Evolutionary conservation across 2,113 vertebrate species (phyloP), one percentile per base, ranked within the genome.

Genomic region (Dunckerocampus dactyliophorus): DNA sequence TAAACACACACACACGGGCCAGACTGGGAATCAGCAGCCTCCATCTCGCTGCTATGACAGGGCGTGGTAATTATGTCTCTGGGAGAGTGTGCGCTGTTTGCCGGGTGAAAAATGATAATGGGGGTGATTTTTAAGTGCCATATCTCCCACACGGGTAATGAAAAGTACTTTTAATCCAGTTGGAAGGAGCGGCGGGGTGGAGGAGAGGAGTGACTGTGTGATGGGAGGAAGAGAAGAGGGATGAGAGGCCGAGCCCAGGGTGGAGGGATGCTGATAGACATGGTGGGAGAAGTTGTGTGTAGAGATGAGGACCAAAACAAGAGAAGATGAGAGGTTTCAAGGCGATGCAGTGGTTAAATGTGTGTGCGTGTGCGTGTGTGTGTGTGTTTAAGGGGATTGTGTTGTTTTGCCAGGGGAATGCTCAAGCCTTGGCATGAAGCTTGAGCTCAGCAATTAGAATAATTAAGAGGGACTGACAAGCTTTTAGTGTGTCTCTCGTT

Each of bases 131-230:
- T 88, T 88, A 89, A 89, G 87, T 89, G 87, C 87, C 84, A 86
- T 88, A 88, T 88, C 83, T 89, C 83, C 84, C 57, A 80, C 84
- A 75, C 74, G 80, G 81, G 86, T 89, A 89, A 89, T 89, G 86
- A 88, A 89, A 88, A 89, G 86, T 89, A 89, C 87, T 89, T 89
- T 88, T 89, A 89, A 89, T 89, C 87, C 87, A 80, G 84, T 86
- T 82, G 75, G 78, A 77, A 86, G 84, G 82, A 86, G 80, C 48
- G 78, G 71, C 86, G 78, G 87, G 83, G 79, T 74, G 84, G 80
- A 82, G 77, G 82, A 83, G 84, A 83, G 82, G 85, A 85, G 84
- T 79, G 79, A 80, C 79, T 82, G 43, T 55, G 81, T 34, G 31
- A 34, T 34, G 53, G 71, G 65, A 74, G 82, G 71, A 68, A 67